These are phyloP conservation scores for Drosophila kurseongensis DNA, from an alignment of 1,140 invertebrate species.

Conservation along the genomic window DNA sequence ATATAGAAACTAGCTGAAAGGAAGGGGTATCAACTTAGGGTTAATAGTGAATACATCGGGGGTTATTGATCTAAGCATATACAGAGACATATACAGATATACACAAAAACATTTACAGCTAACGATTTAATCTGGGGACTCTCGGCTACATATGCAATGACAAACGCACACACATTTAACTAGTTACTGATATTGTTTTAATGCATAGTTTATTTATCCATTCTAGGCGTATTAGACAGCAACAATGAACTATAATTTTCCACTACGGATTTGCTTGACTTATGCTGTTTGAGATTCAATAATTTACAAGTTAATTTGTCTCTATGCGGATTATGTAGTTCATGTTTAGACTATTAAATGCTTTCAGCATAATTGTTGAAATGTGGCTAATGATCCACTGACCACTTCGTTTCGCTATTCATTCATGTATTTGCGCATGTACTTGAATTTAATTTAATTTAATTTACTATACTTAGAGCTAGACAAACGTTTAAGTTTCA, in stretches of 20 bases:
- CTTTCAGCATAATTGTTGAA: slow-evolving; percentile 71
- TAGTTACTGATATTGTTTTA: slow-evolving; percentile 41
- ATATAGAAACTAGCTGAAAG: slow-evolving; percentile 22
- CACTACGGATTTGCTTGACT: slow-evolving; percentile 52
- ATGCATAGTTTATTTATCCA: slow-evolving; percentile 37
- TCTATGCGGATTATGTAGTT: slow-evolving; percentile 35
- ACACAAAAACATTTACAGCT: slow-evolving; percentile 45
- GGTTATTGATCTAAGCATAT: slow-evolving; percentile 39
- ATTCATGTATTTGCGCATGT: slow-evolving; percentile 10
- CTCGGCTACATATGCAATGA: slow-evolving; percentile 35
- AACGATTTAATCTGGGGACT: slow-evolving; percentile 25
- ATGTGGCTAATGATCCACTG: slow-evolving; percentile 20
- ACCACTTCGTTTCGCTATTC: slow-evolving; percentile 35
- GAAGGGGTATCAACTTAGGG: slow-evolving; percentile 21
- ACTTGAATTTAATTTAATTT: slow-evolving; percentile 24
- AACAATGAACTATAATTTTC: slow-evolving; percentile 69
- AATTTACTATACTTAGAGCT: slow-evolving; percentile 40
- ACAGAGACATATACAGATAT: slow-evolving; percentile 31
- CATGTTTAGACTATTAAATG: slow-evolving; percentile 69
- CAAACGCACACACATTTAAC: slow-evolving; percentile 50
- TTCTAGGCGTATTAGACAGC: slow-evolving; percentile 50
- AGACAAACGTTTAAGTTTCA: slow-evolving; percentile 63
- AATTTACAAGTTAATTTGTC: slow-evolving; percentile 48
- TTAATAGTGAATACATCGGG: slow-evolving; percentile 18
- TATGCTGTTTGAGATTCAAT: slow-evolving; percentile 40